Base-by-base conservation (phyloP, 2,113 vertebrate genomes). In the Phodopus roborovskii region DNA sequence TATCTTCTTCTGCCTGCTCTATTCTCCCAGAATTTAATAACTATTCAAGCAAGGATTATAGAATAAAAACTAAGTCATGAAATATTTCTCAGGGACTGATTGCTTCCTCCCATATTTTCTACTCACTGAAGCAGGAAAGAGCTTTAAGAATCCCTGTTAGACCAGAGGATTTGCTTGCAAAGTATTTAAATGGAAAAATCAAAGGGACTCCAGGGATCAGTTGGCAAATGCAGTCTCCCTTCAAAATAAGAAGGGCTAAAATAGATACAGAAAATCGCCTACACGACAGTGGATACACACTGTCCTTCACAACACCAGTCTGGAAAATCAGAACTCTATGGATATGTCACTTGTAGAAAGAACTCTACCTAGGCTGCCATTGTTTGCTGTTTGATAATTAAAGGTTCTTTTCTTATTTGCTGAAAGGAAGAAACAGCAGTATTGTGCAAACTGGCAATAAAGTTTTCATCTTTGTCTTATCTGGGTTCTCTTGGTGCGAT, bases 381-480 rank as follows among this genome's bases (percentile, higher is more conserved):
- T 74, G 42, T 50, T 36, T 68, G n/a, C 77, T 90, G 86, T 91
- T 60, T 70, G 28, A 19, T 70, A 58, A 92, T 64, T 71, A 86
- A 95, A 90, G 42, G 64, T 82, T n/a, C 48, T 96, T 95, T 94
- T 95, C 22, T 94, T 45, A 68, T 94, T 96, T 89, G 8, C 28
- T 62, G 64, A 87, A 91, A 89, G 81, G 50, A 87, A 94, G n/a
- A n/a, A 19, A 48, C 8, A 75, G 53, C 33, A 50, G 5, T 73
- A 85, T 56, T 96, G 91, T 92, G 53, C 84, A 90, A 94, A 90
- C 28, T 28, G 94, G 92, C 96, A 97, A 98, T 89, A 97, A 98
- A 98, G 98, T 98, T 98, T 98, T 98, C 98, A 98, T 98, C 98
- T 98, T 53, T 53, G 73, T 88, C 75, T 96, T 92, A 93, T 90